Percentiles rank a stretch among this genome's conserved stretches.
These are phyloP conservation scores for Aphaenogaster floridana DNA, from an alignment of 1,140 invertebrate species.

Conservation along the genomic window DNA sequence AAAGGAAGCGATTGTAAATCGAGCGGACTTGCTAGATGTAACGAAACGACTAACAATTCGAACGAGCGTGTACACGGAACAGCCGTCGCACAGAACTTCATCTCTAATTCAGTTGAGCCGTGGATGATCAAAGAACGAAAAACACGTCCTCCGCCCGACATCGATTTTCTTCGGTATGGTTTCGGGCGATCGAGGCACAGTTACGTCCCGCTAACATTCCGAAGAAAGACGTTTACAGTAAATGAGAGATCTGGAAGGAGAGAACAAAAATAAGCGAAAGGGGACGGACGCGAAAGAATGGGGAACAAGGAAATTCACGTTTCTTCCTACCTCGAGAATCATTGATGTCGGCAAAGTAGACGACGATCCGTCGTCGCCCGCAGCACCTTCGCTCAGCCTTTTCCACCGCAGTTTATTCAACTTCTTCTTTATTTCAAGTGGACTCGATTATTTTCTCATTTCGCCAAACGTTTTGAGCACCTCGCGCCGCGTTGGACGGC, in stretches of 20 bases:
- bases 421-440: constrained; percentile 72
- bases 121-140: constrained; percentile 71
- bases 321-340: constrained; percentile 48
- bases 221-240: constrained; percentile 24
- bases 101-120: constrained; percentile 70
- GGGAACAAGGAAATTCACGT: background rate
- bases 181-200: constrained; percentile 53
- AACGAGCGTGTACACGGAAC: background rate
- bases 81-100: constrained; percentile 32
- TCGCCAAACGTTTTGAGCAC: constrained; percentile 52
- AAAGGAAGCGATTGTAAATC: constrained; percentile 35
- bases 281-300: constrained; percentile 25
- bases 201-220: background rate
- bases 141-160: constrained; percentile 38
- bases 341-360: constrained; percentile 43
- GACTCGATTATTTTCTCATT: constrained; percentile 80
- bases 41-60: constrained; percentile 27
- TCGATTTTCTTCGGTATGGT: constrained; percentile 37
- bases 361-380: constrained; percentile 44
- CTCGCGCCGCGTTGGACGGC: constrained; percentile 44
- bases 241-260: constrained; percentile 5
- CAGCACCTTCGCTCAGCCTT: background rate
- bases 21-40: background rate
- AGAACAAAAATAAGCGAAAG: constrained; percentile 1
- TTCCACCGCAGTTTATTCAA: constrained; percentile 58